Conservation (phyloP, 2,113 vertebrate genomes). For the Pseudois nayaur region DNA sequence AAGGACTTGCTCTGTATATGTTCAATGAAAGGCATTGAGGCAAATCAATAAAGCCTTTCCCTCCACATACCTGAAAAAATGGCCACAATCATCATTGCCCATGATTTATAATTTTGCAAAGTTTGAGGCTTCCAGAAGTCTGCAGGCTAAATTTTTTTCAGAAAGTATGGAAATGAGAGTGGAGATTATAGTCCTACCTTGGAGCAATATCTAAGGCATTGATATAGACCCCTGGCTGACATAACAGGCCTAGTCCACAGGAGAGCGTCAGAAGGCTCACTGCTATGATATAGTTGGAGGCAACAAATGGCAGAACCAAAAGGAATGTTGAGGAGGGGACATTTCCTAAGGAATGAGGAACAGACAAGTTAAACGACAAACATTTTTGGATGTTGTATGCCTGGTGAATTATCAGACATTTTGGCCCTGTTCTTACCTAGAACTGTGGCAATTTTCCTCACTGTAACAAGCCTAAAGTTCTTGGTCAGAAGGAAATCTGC, state of each 20-base stretch:
- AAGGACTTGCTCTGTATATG: neutral
- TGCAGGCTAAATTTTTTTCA: neutral
- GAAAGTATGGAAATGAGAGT: neutral
- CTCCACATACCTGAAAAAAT: neutral
- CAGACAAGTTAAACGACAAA: neutral
- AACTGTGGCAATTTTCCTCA: constrained; percentile 39
- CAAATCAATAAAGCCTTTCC: neutral
- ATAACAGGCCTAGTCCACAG: neutral
- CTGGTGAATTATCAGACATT: neutral
- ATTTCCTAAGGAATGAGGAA: constrained; percentile 5
- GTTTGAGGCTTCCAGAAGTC: neutral
- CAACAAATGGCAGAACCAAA: neutral
- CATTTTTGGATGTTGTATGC: neutral
- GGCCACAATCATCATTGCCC: neutral
- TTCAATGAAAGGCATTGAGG: neutral
- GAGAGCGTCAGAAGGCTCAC: neutral
- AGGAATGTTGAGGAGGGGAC: neutral
- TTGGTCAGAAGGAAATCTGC: constrained; percentile 60
- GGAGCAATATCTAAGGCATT: constrained; percentile 60
- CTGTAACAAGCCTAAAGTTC: constrained; percentile 31
- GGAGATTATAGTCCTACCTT: constrained; percentile 18
- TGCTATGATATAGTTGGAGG: neutral
- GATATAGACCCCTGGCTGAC: constrained; percentile 30
- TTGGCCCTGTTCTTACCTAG: constrained; percentile 20
- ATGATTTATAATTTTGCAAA: neutral